phyloP scores from a whole-genome alignment of 2,888 invertebrate species.

The Eupithecia subfuscata region DNA sequence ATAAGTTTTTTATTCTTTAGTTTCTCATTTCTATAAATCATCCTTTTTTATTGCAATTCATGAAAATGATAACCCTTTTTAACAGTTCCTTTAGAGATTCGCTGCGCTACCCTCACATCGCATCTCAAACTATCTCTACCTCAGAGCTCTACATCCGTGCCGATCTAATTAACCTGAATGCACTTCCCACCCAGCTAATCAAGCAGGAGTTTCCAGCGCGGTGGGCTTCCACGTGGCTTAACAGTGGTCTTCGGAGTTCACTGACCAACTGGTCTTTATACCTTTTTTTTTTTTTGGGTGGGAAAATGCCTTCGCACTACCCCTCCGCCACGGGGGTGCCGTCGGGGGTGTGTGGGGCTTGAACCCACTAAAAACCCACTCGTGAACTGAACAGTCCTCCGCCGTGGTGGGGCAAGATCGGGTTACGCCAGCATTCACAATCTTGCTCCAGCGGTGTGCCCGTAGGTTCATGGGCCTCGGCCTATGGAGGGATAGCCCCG shows the following conservation, averaged over 20 bases:
- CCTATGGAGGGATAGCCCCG: too few species aligned
- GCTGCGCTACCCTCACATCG: background rate
- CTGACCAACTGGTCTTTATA: background rate
- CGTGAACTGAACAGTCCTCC: too few species aligned
- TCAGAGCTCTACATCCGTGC: background rate
- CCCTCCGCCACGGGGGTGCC: too few species aligned
- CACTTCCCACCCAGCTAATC: slow-evolving; percentile 35
- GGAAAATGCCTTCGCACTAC: too few species aligned
- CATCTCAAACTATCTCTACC: background rate
- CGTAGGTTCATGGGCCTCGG: too few species aligned
- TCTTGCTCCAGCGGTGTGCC: too few species aligned
- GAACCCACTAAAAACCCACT: too few species aligned
- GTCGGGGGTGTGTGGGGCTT: too few species aligned
- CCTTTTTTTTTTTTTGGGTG: too few species aligned
- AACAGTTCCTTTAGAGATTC: background rate
- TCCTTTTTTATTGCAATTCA: background rate
- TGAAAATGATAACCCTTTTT: background rate
- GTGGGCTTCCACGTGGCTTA: slow-evolving; percentile 22
- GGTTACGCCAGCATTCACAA: too few species aligned
- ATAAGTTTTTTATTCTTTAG: background rate
- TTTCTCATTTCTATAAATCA: too few species aligned
- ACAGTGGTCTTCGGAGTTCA: background rate
- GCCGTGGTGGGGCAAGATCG: too few species aligned
- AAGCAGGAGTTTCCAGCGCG: slow-evolving; percentile 40
- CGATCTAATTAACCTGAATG: slow-evolving; percentile 10